Conservation (phyloP, 2,888 invertebrate genomes). For the Eremobia ochroleuca region DNA sequence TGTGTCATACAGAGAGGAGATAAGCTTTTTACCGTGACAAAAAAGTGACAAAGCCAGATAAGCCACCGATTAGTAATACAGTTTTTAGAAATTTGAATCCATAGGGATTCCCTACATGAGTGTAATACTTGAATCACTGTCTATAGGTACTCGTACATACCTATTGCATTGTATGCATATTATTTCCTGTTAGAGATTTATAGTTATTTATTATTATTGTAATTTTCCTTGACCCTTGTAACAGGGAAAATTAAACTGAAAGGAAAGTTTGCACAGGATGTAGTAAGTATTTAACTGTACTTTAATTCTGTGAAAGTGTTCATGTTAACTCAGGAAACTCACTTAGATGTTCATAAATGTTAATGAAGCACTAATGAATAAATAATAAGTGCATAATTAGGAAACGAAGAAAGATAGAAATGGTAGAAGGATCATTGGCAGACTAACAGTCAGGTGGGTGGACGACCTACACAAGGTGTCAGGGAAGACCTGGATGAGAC, state of each 20-base stretch:
- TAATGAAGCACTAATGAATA: neutral
- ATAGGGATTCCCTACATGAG: constrained; percentile 25
- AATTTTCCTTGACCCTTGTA: constrained; percentile 17
- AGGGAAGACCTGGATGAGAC: neutral
- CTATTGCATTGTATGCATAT: constrained; percentile 38
- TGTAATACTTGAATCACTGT: constrained; percentile 33
- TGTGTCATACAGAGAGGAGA: neutral
- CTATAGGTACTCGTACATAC: neutral
- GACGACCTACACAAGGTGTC: neutral
- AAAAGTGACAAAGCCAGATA: neutral
- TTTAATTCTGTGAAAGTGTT: neutral
- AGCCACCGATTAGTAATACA: constrained; percentile 19
- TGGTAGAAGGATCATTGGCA: neutral
- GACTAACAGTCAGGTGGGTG: neutral
- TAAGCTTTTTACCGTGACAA: neutral
- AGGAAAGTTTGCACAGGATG: neutral
- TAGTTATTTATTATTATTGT: neutral
- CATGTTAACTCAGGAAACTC: neutral
- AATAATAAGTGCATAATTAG: neutral
- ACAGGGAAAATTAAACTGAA: constrained; percentile 5
- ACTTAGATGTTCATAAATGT: neutral
- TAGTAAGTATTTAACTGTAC: neutral
- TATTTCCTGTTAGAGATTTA: constrained; percentile 36
- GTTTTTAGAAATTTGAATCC: constrained; percentile 28
- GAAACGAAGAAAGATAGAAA: neutral